phyloP scores from a whole-genome alignment of 1,140 invertebrate genomes.

The Aphelenchoides fujianensis region DNA sequence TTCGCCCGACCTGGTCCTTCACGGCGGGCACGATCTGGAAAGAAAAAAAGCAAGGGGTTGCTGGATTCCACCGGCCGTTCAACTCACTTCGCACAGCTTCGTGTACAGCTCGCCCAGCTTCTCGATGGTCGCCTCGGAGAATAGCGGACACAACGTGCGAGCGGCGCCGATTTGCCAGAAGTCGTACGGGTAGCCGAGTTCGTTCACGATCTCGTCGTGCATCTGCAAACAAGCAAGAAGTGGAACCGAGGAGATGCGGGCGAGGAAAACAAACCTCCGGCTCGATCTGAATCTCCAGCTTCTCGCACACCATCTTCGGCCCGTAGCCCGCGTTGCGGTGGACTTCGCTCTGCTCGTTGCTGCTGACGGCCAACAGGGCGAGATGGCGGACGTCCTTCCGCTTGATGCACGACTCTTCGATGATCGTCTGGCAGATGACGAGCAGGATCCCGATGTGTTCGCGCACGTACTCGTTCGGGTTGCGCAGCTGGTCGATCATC shows the following conservation, averaged over 20 bases:
- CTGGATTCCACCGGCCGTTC: conserved; percentile 7
- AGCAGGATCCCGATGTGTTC: background rate
- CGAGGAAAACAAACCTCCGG: background rate
- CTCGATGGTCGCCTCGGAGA: conserved; percentile 69
- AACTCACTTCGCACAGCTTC: conserved; percentile 71
- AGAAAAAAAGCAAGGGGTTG: no score
- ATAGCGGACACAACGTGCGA: conserved; percentile 63
- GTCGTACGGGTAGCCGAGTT: conserved; percentile 21
- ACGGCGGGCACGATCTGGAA: conserved; percentile 76
- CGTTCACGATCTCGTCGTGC: conserved; percentile 1
- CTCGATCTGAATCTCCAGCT: background rate
- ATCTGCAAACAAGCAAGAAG: no score
- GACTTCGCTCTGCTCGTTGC: conserved; percentile 1
- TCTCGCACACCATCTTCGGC: background rate
- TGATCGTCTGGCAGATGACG: conserved; percentile 8
- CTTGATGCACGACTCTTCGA: background rate
- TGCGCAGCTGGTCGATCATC: conserved; percentile 12
- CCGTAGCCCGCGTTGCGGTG: background rate
- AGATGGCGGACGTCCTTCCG: conserved; percentile 2
- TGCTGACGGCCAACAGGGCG: background rate
- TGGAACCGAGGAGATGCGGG: background rate
- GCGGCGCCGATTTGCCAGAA: conserved; percentile 13
- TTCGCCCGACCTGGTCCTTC: conserved; percentile 84
- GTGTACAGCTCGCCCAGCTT: conserved; percentile 74
- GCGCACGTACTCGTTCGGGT: conserved; percentile 13